Percentiles rank a stretch among this genome's conserved stretches.
These are phyloP conservation scores for Brachyhypopomus occidentalis DNA, from an alignment of 2,113 vertebrate genomes.

Conservation along the genomic window DNA sequence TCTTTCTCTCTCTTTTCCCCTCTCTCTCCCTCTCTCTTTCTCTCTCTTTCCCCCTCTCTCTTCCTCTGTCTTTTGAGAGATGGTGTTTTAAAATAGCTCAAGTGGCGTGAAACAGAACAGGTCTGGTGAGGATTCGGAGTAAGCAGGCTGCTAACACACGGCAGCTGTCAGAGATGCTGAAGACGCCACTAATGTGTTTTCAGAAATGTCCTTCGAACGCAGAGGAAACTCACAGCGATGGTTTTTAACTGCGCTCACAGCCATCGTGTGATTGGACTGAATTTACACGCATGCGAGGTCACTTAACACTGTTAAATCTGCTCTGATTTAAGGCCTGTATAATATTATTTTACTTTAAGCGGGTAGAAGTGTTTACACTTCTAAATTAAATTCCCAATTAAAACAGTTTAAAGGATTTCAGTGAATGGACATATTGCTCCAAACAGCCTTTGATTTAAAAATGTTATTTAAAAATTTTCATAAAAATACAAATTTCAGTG, in stretches of 20 bases:
- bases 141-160: not conserved
- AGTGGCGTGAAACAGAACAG: not conserved
- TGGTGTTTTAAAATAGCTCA: not conserved
- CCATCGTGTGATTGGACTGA: no score
- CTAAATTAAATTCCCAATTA: no score
- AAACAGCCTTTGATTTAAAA: no score
- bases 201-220: not conserved
- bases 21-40: not conserved
- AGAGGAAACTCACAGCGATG: no score
- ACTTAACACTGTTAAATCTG: constrained; percentile 16
- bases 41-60: not conserved
- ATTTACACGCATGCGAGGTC: constrained; percentile 1
- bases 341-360: no score
- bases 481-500: no score
- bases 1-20: not conserved
- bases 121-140: not conserved
- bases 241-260: no score
- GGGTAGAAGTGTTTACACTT: no score
- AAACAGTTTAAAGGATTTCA: no score
- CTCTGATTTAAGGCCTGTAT: not conserved
- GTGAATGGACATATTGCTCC: no score
- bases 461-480: no score
- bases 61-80: not conserved
- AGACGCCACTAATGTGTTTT: not conserved
- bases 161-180: not conserved